Evolutionary conservation across 2,797 vertebrate genomes (phyloP).

Genomic region (Notamacropus eugenii): DNA sequence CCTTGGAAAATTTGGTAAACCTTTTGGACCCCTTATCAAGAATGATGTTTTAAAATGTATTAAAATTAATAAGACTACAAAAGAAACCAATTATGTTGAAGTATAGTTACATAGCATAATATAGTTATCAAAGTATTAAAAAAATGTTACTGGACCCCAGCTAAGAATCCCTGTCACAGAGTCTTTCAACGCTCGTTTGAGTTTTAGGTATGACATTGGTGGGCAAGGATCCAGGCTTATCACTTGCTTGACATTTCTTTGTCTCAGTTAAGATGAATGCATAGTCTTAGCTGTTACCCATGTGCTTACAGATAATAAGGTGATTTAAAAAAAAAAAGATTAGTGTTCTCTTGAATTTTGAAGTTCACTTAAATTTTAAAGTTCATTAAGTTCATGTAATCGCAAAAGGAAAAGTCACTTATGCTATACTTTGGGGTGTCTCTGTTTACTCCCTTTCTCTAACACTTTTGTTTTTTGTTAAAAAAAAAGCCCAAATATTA

Average conservation of each 20-base stretch:
- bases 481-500: not conserved
- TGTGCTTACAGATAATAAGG: not conserved
- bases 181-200: not conserved
- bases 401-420: not conserved
- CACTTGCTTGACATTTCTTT: not conserved
- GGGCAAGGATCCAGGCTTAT: not conserved
- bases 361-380: not conserved
- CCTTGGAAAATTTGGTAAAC: not conserved
- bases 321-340: not conserved
- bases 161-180: not conserved
- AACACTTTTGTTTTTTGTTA: not conserved
- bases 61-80: not conserved
- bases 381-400: not conserved
- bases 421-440: not conserved
- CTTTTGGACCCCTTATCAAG: not conserved
- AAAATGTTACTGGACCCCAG: not conserved
- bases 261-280: not conserved
- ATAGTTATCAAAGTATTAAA: not conserved
- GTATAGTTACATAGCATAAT: not conserved
- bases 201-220: not conserved
- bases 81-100: not conserved
- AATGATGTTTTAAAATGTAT: not conserved
- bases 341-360: not conserved
- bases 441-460: not conserved
- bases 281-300: not conserved